Conservation (phyloP, 92 coral and sea anemone species). For the Epizoanthus illoricatus region DNA sequence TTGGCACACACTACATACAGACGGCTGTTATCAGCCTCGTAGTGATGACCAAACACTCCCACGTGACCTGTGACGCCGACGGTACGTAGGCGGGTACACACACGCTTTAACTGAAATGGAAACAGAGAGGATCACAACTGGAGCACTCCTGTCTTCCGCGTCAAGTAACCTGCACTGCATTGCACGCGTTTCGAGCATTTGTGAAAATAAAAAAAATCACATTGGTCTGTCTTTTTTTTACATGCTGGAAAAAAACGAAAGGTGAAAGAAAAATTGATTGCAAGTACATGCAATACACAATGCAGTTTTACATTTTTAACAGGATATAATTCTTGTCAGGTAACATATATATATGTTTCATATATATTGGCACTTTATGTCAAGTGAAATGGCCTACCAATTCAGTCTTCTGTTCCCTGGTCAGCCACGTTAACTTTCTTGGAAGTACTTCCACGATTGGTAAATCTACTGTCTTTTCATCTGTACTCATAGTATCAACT, state of each 20-base stretch:
- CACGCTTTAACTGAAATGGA: slow-evolving; percentile 53
- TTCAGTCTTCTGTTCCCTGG: slow-evolving; percentile 57
- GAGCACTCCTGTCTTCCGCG: too few relatives aligned
- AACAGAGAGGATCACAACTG: neutral
- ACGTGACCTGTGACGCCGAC: slow-evolving; percentile 63
- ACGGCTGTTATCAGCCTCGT: slow-evolving; percentile 74
- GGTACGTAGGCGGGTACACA: slow-evolving; percentile 56
- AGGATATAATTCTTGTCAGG: too few relatives aligned
- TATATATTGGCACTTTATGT: neutral
- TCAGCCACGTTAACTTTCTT: slow-evolving; percentile 57
- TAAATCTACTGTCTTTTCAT: neutral
- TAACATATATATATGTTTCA: too few relatives aligned
- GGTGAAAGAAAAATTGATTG: too few relatives aligned
- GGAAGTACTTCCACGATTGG: neutral
- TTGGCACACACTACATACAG: slow-evolving; percentile 61
- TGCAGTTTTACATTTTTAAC: too few relatives aligned
- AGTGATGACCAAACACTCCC: slow-evolving; percentile 69
- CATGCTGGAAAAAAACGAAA: too few relatives aligned
- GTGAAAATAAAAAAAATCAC: too few relatives aligned
- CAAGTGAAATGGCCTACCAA: slow-evolving; percentile 44
- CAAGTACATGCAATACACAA: too few relatives aligned
- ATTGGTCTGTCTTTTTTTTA: too few relatives aligned
- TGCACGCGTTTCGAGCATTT: too few relatives aligned
- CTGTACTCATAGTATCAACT: neutral
- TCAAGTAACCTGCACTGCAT: neutral